These are phyloP conservation scores for Haliclystus octoradiatus DNA, from an alignment of 30 jellyfish, hydroid and myxozoan species.

Conservation along the genomic window DNA sequence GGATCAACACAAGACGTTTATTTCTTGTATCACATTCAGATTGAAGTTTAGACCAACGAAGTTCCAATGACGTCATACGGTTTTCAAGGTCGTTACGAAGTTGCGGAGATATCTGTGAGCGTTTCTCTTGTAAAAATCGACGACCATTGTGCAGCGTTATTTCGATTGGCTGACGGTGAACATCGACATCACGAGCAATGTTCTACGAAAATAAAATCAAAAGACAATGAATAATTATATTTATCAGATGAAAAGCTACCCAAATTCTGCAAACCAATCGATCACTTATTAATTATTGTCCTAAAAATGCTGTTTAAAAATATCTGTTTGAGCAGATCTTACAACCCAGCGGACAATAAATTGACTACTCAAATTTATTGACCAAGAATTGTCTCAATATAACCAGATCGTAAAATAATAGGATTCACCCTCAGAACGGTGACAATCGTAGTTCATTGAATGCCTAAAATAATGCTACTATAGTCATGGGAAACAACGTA, in stretches of 20 bases:
- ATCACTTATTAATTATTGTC: too few species aligned
- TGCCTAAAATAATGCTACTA: too few species aligned
- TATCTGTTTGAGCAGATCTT: too few species aligned
- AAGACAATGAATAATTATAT: not conserved
- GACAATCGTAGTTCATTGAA: too few species aligned
- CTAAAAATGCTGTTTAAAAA: too few species aligned
- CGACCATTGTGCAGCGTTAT: conserved; percentile 46
- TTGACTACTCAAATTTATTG: too few species aligned
- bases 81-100: conserved; percentile 56
- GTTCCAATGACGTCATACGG: conserved; percentile 65
- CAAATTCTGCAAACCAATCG: too few species aligned
- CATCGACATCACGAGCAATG: not conserved
- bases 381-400: too few species aligned
- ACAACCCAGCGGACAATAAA: too few species aligned
- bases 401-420: too few species aligned
- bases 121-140: conserved; percentile 49
- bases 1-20: conserved; percentile 62
- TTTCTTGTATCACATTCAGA: conserved; percentile 94
- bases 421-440: too few species aligned
- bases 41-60: conserved; percentile 94
- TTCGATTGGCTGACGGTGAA: conserved; percentile 25
- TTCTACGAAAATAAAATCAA: not conserved
- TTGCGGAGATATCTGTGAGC: conserved; percentile 36
- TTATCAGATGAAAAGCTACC: not conserved
- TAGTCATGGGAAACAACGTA: too few species aligned